Evolutionary conservation across 2,113 vertebrate genomes (phyloP).

Genomic region (Stegastes partitus): DNA sequence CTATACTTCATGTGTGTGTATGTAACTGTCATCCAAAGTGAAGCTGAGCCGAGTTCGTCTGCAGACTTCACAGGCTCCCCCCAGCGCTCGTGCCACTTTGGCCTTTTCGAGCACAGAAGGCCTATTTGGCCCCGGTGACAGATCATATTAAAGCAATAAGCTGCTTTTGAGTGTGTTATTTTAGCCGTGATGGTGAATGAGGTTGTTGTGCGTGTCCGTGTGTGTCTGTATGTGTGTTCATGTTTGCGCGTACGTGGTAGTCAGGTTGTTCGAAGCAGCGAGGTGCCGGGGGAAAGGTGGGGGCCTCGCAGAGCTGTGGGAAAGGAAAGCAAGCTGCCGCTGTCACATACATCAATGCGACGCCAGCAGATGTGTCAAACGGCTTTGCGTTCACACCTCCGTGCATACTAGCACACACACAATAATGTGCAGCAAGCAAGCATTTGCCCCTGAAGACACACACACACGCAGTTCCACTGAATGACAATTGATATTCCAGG

Average conservation of each 20-base stretch:
- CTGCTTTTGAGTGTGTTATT: slow-evolving; percentile 62
- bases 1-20: slow-evolving; percentile 26
- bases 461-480: slow-evolving; percentile 28
- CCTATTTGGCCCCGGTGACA: slow-evolving; percentile 60
- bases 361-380: slow-evolving; percentile 82
- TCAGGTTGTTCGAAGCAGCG: slow-evolving; percentile 41
- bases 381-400: slow-evolving; percentile 77
- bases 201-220: slow-evolving; percentile 47
- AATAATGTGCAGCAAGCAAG: slow-evolving; percentile 50
- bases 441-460: slow-evolving; percentile 39
- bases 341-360: slow-evolving; percentile 75
- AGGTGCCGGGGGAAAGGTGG: slow-evolving; percentile 49
- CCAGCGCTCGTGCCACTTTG: slow-evolving; percentile 35
- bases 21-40: slow-evolving; percentile 45
- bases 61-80: slow-evolving; percentile 54
- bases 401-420: slow-evolving; percentile 53
- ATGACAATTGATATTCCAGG: slow-evolving; percentile 56
- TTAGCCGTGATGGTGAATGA: slow-evolving; percentile 59
- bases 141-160: slow-evolving; percentile 72
- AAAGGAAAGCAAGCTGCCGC: slow-evolving; percentile 73
- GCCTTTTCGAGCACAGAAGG: slow-evolving; percentile 62
- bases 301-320: slow-evolving; percentile 67
- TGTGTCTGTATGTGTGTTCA: slow-evolving; percentile 30
- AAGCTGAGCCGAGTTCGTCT: slow-evolving; percentile 48
- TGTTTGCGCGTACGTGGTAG: slow-evolving; percentile 35